Percentiles rank a stretch among this genome's conserved stretches.
These are phyloP conservation scores for Hypomecis punctinalis DNA, from an alignment of 2,888 invertebrate species.

Conservation along the genomic window DNA sequence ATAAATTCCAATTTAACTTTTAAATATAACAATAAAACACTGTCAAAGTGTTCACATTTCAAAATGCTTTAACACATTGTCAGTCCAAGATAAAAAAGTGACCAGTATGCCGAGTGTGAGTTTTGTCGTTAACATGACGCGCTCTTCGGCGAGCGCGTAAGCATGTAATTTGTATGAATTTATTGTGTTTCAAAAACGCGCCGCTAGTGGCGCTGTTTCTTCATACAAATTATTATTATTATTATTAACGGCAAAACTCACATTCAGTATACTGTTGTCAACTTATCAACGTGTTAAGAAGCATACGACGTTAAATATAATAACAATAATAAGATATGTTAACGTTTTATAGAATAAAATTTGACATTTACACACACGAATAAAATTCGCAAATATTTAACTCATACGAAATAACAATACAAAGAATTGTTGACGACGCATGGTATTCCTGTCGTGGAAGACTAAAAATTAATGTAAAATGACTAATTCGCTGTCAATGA, in stretches of 20 bases:
- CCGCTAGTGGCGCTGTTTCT: too few relatives aligned
- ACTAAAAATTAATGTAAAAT: constrained; percentile 39
- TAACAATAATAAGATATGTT: constrained; percentile 70
- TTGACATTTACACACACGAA: constrained; percentile 52
- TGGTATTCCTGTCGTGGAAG: constrained; percentile 54
- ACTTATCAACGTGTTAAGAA: constrained; percentile 42
- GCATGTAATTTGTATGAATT: too few relatives aligned
- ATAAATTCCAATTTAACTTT: neutral
- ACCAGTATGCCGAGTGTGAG: too few relatives aligned
- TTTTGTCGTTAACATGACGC: too few relatives aligned
- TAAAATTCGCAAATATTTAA: constrained; percentile 49
- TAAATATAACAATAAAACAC: constrained; percentile 37
- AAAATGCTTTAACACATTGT: neutral
- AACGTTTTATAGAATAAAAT: constrained; percentile 61
- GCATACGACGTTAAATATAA: constrained; percentile 54
- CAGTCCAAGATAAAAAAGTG: constrained; percentile 18
- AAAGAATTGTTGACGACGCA: constrained; percentile 40
- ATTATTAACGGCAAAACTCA: too few relatives aligned
- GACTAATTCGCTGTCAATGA: constrained; percentile 1
- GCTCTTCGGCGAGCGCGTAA: too few relatives aligned
- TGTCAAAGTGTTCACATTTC: constrained; percentile 37
- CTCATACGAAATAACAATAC: constrained; percentile 39
- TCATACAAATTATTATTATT: too few relatives aligned
- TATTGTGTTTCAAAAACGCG: too few relatives aligned
- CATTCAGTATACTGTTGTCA: too few relatives aligned